Base-by-base conservation (phyloP, 2,888 invertebrate genomes). In the Hydrotaea diabolus region DNA sequence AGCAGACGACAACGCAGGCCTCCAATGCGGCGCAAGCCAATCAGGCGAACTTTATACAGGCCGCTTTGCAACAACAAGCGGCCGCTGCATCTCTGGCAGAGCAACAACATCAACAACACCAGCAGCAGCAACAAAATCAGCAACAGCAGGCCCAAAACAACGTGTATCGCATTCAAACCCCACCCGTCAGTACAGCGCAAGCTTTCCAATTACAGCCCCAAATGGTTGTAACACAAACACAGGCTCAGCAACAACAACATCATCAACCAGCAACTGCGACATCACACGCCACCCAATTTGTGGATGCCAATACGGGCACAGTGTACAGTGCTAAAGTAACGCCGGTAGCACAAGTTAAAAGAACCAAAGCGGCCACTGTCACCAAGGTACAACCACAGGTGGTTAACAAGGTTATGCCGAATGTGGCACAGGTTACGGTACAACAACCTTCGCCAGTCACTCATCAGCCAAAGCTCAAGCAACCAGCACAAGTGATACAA, bases 331-430 rank as follows among this genome's bases (percentile, higher is more conserved):
- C 86, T 74, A 89, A 72, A 23, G 85, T 66, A 53, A 76, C 86
- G 3, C 86, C 87, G 3, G 86, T 91, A 3, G 77, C 89, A 0
- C 90, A 91, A 15, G 11, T 89, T 15, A 91, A 90, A 77, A 86
- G 91, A 2, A 86, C 80, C 3, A 75, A 86, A 71, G 39, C 85
- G 0, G 88, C 90, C 0, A 86, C 88, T 4, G 77, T 89, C 3
- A 88, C 87, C 0, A 91, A 91, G 77, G 90, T 90, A 17, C 90
- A 90, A 62, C 89, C 90, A 2, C 91, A 90, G 31, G 87, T 91
- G 19, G 86, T 89, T 0, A 92, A 91, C 83, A 91, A 91, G 85
- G 91, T 91, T 71, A 80, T 91, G 83, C 91, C 92, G 36, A 89
- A 89, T 85, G 82, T 85, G 8, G 77, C 80, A 5, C 82, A 72